Conservation (phyloP, 2,113 vertebrate genomes). For the Synodontis membranacea region DNA sequence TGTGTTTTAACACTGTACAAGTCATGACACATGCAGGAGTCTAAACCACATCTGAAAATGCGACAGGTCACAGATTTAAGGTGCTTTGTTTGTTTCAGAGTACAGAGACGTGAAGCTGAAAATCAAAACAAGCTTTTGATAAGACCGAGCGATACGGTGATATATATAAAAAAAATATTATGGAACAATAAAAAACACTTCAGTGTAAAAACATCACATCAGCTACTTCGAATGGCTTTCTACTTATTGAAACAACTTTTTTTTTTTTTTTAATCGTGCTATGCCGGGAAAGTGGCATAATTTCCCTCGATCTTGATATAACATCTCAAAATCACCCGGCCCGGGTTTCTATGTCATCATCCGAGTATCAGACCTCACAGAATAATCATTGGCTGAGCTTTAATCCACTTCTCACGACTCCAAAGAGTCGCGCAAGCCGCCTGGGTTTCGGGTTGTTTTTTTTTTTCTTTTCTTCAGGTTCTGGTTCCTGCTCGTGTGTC, state of each 20-base stretch:
- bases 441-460: no score
- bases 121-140: no score
- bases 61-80: background rate
- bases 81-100: background rate
- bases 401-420: background rate
- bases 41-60: background rate
- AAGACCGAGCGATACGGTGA: no score
- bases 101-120: background rate
- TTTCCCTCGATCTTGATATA: background rate
- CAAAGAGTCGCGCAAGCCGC: background rate
- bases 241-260: no score
- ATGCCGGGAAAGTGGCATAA: no score
- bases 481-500: rapidly evolving
- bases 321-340: background rate
- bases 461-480: no score
- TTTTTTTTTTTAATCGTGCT: no score
- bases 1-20: background rate
- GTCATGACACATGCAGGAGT: background rate
- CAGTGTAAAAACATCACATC: background rate
- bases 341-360: background rate
- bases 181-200: no score
- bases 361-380: background rate
- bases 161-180: no score
- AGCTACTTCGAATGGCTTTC: background rate
- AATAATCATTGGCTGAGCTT: background rate